Percentiles rank a stretch among this genome's conserved stretches.
Conservation (phyloP, 2,113 vertebrate species). For the Gallinago jamesoni region DNA sequence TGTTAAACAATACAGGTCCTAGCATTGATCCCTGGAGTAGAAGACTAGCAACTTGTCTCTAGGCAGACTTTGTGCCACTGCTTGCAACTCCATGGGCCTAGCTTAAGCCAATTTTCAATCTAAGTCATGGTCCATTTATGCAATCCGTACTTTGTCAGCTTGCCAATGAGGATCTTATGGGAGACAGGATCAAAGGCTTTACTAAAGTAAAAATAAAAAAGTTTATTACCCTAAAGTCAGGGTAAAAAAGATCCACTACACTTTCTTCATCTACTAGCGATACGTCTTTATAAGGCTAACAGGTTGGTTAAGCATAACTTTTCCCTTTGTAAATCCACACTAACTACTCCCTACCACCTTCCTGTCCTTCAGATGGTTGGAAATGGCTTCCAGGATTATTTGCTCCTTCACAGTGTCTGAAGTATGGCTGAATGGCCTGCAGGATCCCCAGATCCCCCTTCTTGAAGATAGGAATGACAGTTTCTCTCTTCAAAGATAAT, state of each 20-base stretch:
- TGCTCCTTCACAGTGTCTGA: neutral
- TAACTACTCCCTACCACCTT: neutral
- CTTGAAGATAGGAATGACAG: neutral
- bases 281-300: neutral
- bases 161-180: neutral
- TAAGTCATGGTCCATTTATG: neutral
- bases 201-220: neutral
- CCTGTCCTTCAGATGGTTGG: neutral
- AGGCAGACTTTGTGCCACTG: neutral
- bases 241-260: neutral
- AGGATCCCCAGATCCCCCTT: neutral
- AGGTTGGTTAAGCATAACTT: neutral
- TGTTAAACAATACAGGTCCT: neutral
- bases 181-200: neutral
- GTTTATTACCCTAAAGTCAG: too few relatives aligned
- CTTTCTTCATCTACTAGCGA: neutral
- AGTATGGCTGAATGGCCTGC: neutral
- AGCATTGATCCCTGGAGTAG: neutral
- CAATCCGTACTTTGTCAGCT: neutral
- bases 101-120: neutral
- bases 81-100: neutral
- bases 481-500: neutral
- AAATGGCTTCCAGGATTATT: neutral
- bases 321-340: neutral
- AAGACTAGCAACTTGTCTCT: neutral